A percentile compares a stretch with the other conserved stretches of the same genome.
Conservation (phyloP, 2,888 invertebrate species). For the Octodonta nipae region DNA sequence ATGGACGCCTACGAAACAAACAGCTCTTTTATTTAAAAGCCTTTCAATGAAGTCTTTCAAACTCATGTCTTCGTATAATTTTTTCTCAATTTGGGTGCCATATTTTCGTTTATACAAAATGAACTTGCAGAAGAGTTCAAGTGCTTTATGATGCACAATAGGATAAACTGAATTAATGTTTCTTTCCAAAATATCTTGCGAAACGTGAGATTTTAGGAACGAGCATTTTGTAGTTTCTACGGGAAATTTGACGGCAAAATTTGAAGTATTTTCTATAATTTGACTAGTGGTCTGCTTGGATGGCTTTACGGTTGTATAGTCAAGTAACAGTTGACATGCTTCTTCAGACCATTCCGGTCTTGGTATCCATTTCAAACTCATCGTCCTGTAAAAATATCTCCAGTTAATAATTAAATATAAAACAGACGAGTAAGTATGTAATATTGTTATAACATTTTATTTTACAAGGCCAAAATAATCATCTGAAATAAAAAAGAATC, state of each 20-base stretch:
- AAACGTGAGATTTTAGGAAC: conserved; percentile 14
- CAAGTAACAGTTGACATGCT: too few species aligned
- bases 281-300: conserved; percentile 14
- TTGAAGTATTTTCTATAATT: conserved; percentile 29
- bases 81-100: conserved; percentile 22
- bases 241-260: conserved; percentile 34
- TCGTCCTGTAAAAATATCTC: too few species aligned
- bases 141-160: conserved; percentile 50
- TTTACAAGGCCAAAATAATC: too few species aligned
- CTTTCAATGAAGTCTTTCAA: conserved; percentile 44
- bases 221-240: conserved; percentile 28
- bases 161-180: conserved; percentile 52
- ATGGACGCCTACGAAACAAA: conserved; percentile 36
- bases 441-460: too few species aligned
- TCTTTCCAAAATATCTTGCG: conserved; percentile 20
- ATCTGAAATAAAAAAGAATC: too few species aligned
- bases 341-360: too few species aligned
- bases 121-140: conserved; percentile 49
- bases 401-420: too few species aligned
- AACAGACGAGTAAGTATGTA: too few species aligned
- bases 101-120: conserved; percentile 44
- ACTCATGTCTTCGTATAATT: conserved; percentile 45
- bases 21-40: conserved; percentile 43
- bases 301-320: too few species aligned
- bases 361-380: too few species aligned